Base-by-base conservation (phyloP, 2,888 invertebrate species). In the Apamea monoglypha region DNA sequence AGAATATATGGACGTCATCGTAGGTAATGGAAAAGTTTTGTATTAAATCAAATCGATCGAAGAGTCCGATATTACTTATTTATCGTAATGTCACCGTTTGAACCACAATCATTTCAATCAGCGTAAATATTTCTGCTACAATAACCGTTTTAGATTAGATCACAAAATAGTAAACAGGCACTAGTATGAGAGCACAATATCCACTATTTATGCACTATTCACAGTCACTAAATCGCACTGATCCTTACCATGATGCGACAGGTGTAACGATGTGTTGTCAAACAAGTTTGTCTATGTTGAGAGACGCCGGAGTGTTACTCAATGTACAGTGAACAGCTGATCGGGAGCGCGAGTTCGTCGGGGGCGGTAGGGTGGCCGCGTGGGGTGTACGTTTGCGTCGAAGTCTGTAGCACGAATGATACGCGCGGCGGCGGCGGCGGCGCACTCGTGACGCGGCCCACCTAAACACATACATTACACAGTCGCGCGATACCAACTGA, bases 341-440 rank as follows among this genome's bases (percentile, higher is more conserved):
- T 95, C 94, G 94, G 90, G 91, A 92, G 89, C 92, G 93, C 91
- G 92, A 90, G 90, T 90, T 91, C 90, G 90, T 86, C 83, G 78
- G 84, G 88, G 87, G 91, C 90, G 88, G 87, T 88, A 85, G 92
- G 90, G 92, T 90, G 91, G 90, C 90, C 91, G 92, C 91, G 91
- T 91, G 92, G 92, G 92, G 92, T 93, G 96, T 94, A 93, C 94
- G 94, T 90, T 92, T 89, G 90, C 93, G 90, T 88, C 93, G 95
- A 93, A 92, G 95, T 93, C 94, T 93, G 95, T 93, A 93, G 94
- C 94, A 95, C 95, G 95, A 96, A 95, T 96, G 96, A 94, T 94
- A 94, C 93, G 94, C 91, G 91, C 92, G 92, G 89, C 92, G 91
- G 90, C 92, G 90, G 93, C 94, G 94, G 92, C 95, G 95, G 96